Percentiles rank a stretch among this genome's conserved stretches.
Conservation (phyloP, 2,113 vertebrate genomes). For the Protobothrops flavoviridis region DNA sequence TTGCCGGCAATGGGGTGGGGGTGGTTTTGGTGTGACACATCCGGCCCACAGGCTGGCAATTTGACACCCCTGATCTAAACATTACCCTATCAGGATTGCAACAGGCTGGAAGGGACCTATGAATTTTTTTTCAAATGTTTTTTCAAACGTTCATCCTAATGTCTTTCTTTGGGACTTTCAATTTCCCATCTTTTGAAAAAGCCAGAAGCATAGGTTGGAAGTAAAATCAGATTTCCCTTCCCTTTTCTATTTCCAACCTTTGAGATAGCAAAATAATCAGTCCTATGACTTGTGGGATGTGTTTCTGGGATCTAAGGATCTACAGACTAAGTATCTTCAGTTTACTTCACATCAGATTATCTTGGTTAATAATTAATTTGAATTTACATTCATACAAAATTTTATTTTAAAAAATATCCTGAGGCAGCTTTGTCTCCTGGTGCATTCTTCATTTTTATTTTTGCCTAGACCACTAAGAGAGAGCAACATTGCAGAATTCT, state of each 20-base stretch:
- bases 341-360: background rate
- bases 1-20: too few relatives aligned
- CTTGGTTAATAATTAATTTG: background rate
- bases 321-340: background rate
- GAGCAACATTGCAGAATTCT: background rate
- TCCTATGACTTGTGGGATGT: background rate
- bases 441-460: slow-evolving; percentile 40
- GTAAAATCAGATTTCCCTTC: background rate
- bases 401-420: background rate
- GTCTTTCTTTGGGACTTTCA: background rate
- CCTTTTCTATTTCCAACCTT: background rate
- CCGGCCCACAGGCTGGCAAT: too few relatives aligned
- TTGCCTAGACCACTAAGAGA: background rate
- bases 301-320: background rate
- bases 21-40: too few relatives aligned
- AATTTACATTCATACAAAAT: background rate
- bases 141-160: background rate
- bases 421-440: slow-evolving; percentile 31
- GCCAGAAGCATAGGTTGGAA: background rate
- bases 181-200: background rate
- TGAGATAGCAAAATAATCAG: background rate
- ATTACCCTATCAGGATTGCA: background rate
- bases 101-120: background rate
- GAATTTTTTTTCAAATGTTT: background rate
- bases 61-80: background rate